phyloP scores from a whole-genome alignment of 2,888 invertebrate genomes.

The Caenorhabditis panamensis region DNA sequence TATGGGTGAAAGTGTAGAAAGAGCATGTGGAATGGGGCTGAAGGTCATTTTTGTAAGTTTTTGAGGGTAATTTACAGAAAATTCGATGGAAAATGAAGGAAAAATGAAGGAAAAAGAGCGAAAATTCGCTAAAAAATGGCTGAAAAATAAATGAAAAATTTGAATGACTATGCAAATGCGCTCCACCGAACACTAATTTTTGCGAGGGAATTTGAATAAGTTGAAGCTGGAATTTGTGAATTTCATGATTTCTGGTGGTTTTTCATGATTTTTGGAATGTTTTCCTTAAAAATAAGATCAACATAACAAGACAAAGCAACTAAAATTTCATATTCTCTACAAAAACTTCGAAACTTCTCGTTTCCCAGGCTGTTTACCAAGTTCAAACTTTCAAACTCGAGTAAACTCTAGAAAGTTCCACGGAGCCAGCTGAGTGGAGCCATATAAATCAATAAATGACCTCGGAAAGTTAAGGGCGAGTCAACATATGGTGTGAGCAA shows the following conservation, averaged over 20 bases:
- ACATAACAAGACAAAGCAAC: too few species aligned
- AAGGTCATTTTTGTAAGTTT: neutral
- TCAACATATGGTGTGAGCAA: constrained; percentile 3
- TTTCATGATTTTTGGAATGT: too few species aligned
- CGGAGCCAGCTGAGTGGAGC: too few species aligned
- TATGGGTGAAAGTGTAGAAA: neutral
- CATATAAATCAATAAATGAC: constrained; percentile 9
- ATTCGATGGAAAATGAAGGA: neutral
- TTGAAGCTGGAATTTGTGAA: neutral
- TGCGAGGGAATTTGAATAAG: neutral
- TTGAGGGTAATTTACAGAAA: neutral
- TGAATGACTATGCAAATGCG: constrained; percentile 1
- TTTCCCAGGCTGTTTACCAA: too few species aligned
- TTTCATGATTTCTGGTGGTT: neutral
- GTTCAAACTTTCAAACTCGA: too few species aligned
- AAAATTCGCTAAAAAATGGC: constrained; percentile 5
- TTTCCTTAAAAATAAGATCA: too few species aligned
- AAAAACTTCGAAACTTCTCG: too few species aligned
- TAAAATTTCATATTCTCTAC: too few species aligned
- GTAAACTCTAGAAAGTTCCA: too few species aligned
- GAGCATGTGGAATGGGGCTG: neutral
- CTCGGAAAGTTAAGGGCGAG: neutral
- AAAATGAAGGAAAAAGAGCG: constrained; percentile 1
- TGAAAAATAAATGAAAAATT: neutral
- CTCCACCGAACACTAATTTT: neutral